Conservation (phyloP, 2,888 invertebrate species). For the Nemotelus pantherinus region DNA sequence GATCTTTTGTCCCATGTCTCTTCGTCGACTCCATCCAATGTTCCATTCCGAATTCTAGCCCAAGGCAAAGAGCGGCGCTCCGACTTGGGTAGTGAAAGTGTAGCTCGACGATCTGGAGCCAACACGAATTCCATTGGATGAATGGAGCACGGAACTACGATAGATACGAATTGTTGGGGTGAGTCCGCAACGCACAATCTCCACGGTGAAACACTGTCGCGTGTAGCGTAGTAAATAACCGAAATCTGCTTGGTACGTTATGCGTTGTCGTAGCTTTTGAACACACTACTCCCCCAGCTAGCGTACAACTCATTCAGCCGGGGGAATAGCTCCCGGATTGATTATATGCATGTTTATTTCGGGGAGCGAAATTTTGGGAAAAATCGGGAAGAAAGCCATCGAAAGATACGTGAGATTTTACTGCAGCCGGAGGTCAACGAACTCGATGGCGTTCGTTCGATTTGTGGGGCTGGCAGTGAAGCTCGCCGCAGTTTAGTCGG, state of each 20-base stretch:
- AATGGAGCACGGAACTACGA: slow-evolving; percentile 20
- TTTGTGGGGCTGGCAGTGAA: not conserved
- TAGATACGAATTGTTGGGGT: slow-evolving; percentile 17
- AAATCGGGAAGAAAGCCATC: slow-evolving; percentile 13
- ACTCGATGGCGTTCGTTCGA: not conserved
- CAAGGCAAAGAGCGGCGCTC: not conserved
- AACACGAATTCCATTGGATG: slow-evolving; percentile 30
- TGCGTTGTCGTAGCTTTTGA: slow-evolving; percentile 25
- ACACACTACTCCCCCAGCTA: not conserved
- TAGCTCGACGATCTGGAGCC: slow-evolving; percentile 18
- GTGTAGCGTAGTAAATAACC: slow-evolving; percentile 25
- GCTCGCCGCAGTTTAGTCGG: not conserved
- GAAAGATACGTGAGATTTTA: not conserved
- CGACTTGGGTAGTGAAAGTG: slow-evolving; percentile 20
- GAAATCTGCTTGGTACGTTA: slow-evolving; percentile 28
- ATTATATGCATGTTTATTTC: not conserved
- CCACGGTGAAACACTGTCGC: not conserved
- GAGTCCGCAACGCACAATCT: slow-evolving; percentile 9
- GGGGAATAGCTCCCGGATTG: too few relatives aligned
- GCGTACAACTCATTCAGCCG: too few relatives aligned
- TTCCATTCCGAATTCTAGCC: not conserved
- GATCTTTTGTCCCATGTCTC: not conserved
- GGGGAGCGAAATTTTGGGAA: slow-evolving; percentile 27
- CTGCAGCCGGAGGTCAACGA: slow-evolving; percentile 26
- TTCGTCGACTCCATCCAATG: not conserved